These are phyloP conservation scores for Drosophila gaucha DNA, from an alignment of 2,888 invertebrate genomes.

Conservation along the genomic window DNA sequence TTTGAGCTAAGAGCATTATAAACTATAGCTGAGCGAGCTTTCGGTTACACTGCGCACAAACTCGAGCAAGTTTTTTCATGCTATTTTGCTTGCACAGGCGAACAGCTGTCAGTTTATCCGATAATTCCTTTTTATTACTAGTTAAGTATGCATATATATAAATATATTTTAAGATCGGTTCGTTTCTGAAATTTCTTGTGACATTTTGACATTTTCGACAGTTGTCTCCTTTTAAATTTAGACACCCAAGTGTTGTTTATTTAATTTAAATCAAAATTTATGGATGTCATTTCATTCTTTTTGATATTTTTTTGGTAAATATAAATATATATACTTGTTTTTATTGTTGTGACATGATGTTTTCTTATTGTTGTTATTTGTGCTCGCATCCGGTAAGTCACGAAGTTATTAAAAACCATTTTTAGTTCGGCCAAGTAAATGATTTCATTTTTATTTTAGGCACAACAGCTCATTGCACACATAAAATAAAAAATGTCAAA, in stretches of 20 bases:
- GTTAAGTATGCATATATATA: constrained; percentile 22
- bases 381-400: constrained; percentile 72
- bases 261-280: constrained; percentile 68
- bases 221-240: constrained; percentile 51
- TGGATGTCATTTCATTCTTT: constrained; percentile 48
- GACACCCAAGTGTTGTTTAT: constrained; percentile 67
- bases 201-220: constrained; percentile 50
- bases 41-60: constrained; percentile 43
- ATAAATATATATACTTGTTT: constrained; percentile 12
- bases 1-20: constrained; percentile 3
- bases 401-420: constrained; percentile 69
- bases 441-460: constrained; percentile 82
- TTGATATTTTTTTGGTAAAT: constrained; percentile 31
- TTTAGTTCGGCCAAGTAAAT: constrained; percentile 68
- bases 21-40: constrained; percentile 27
- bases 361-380: constrained; percentile 42
- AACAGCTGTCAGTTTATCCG: constrained; percentile 16
- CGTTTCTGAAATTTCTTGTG: constrained; percentile 34
- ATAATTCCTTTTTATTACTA: constrained; percentile 5
- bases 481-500: constrained; percentile 24
- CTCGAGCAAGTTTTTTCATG: not conserved
- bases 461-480: constrained; percentile 66
- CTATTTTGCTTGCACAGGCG: not conserved
- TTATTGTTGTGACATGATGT: constrained; percentile 59
- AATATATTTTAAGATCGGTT: constrained; percentile 23